Conservation (phyloP, 23 tunicate species). For the Diplosoma virens region DNA sequence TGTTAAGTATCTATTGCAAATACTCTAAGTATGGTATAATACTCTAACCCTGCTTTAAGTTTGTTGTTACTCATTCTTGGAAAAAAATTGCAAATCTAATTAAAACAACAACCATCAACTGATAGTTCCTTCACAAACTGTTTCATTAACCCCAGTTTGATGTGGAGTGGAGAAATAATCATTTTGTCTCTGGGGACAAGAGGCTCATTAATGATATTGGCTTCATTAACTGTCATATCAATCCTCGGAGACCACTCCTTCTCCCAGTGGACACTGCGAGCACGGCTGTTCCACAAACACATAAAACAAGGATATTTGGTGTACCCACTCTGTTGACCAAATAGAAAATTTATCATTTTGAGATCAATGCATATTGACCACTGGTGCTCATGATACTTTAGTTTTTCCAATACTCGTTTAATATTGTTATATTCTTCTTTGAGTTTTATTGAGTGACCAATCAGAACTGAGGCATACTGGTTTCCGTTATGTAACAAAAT, state of each 20-base stretch:
- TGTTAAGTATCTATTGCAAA: too few relatives aligned
- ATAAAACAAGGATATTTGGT: conserved; percentile 17
- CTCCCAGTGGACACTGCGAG: neutral
- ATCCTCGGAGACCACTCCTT: neutral
- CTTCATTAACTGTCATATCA: neutral
- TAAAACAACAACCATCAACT: too few relatives aligned
- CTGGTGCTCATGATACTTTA: neutral
- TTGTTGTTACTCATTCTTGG: too few relatives aligned
- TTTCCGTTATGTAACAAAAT: conserved; percentile 8
- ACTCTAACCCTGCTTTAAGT: too few relatives aligned
- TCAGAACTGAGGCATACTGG: neutral
- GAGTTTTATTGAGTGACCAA: conserved; percentile 1
- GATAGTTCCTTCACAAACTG: too few relatives aligned
- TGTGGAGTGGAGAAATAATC: too few relatives aligned
- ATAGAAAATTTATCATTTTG: conserved; percentile 4
- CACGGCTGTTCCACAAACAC: neutral
- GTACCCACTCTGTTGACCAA: conserved; percentile 4
- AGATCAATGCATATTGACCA: conserved; percentile 12
- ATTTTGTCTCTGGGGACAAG: neutral
- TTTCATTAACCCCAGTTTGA: too few relatives aligned
- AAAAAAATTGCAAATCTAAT: too few relatives aligned
- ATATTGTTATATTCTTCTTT: neutral
- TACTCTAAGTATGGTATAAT: too few relatives aligned
- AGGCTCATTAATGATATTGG: neutral
- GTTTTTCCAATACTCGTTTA: neutral